These are phyloP conservation scores for Heterotilapia buettikoferi DNA, from an alignment of 2,113 vertebrate species.

Conservation along the genomic window DNA sequence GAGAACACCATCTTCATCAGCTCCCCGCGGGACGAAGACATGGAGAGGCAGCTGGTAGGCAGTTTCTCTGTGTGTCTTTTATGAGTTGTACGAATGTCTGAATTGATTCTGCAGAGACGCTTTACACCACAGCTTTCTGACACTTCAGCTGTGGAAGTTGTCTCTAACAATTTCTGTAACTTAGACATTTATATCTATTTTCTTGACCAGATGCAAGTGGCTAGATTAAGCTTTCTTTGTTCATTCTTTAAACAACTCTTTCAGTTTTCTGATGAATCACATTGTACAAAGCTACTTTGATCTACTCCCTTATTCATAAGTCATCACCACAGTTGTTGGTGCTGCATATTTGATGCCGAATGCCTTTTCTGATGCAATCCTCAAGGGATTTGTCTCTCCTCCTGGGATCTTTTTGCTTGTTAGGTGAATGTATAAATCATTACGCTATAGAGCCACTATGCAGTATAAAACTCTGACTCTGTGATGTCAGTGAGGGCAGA, in stretches of 20 bases:
- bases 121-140: not conserved
- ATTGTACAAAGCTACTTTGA: not conserved
- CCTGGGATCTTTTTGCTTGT: not conserved
- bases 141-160: not conserved
- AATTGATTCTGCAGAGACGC: not conserved
- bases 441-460: not conserved
- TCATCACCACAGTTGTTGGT: not conserved
- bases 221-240: not conserved
- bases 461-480: not conserved
- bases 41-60: conserved; percentile 96
- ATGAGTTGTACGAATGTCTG: not conserved
- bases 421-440: not conserved
- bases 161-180: not conserved
- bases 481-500: not conserved
- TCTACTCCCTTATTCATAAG: not conserved
- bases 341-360: not conserved
- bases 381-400: not conserved
- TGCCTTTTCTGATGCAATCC: not conserved
- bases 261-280: not conserved
- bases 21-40: conserved; percentile 92
- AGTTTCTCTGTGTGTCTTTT: not conserved
- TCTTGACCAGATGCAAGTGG: not conserved
- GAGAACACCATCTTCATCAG: conserved; percentile 98
- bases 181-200: not conserved
- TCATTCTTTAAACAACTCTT: not conserved